Conservation (phyloP, 2,888 invertebrate genomes). For the Steinernema hermaphroditum region DNA sequence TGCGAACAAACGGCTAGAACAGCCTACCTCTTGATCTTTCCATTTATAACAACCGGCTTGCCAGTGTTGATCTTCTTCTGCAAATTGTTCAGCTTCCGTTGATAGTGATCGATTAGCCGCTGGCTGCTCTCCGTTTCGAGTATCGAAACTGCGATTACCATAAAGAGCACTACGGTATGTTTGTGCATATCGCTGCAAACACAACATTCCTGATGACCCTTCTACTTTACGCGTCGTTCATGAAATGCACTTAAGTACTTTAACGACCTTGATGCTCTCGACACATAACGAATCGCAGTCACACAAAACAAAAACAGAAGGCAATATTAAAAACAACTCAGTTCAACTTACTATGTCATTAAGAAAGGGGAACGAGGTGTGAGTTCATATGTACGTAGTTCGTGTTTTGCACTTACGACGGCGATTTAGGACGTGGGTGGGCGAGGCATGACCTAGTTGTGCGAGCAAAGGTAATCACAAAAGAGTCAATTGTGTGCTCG, state of each 20-base stretch:
- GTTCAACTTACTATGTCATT: too few relatives aligned
- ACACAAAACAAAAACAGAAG: too few relatives aligned
- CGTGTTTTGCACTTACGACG: constrained; percentile 9
- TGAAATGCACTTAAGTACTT: too few relatives aligned
- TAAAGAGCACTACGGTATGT: not conserved
- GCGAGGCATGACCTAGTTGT: constrained; percentile 4
- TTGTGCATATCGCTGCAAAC: constrained; percentile 25
- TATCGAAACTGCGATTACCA: constrained; percentile 23
- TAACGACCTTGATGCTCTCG: too few relatives aligned
- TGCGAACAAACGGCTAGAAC: too few relatives aligned
- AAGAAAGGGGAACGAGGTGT: too few relatives aligned
- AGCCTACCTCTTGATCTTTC: constrained; percentile 36
- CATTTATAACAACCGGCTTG: constrained; percentile 36
- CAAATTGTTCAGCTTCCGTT: constrained; percentile 36
- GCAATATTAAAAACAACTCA: too few relatives aligned
- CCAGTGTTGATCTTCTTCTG: constrained; percentile 36
- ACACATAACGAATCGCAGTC: too few relatives aligned
- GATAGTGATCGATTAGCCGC: constrained; percentile 34
- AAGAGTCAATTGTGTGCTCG: constrained; percentile 9
- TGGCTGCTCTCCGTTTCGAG: constrained; percentile 27
- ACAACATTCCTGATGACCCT: too few relatives aligned
- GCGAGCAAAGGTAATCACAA: not conserved
- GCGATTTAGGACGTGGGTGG: not conserved
- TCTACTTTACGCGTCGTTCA: too few relatives aligned
- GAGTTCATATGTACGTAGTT: not conserved